Conservation (phyloP, 2,113 vertebrate genomes). For the Peromyscus polionotus region DNA sequence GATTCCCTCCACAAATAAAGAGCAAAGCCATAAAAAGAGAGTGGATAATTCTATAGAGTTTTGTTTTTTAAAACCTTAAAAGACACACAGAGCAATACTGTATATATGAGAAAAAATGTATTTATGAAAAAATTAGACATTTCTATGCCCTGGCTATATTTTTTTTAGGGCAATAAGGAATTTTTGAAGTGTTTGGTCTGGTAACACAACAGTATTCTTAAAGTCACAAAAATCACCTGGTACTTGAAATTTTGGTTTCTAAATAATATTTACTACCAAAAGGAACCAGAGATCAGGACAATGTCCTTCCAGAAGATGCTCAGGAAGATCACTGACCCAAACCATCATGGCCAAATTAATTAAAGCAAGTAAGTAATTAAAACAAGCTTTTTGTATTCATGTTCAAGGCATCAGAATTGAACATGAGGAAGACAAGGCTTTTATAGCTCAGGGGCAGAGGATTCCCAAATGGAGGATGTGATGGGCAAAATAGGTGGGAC, state of each 20-base stretch:
- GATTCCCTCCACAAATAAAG: conserved; percentile 8
- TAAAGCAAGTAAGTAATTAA: background rate
- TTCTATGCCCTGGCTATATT: background rate
- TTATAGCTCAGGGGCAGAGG: background rate
- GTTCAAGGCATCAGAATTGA: background rate
- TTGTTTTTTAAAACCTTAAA: background rate
- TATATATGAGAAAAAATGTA: background rate
- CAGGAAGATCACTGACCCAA: background rate
- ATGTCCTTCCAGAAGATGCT: background rate
- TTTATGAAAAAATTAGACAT: background rate
- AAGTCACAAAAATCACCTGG: background rate
- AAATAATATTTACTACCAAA: background rate
- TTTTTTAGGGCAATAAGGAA: background rate
- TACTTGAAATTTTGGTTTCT: background rate
- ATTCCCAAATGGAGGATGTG: background rate
- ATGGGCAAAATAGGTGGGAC: background rate
- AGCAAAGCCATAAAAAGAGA: background rate
- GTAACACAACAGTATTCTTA: background rate
- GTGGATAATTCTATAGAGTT: background rate
- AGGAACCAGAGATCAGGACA: background rate
- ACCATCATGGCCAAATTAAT: background rate
- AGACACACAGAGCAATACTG: background rate
- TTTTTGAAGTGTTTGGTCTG: background rate
- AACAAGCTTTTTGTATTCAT: background rate
- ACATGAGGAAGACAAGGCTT: background rate